Base-by-base conservation (phyloP, 2,888 invertebrate genomes). In the Cotesia congregata region DNA sequence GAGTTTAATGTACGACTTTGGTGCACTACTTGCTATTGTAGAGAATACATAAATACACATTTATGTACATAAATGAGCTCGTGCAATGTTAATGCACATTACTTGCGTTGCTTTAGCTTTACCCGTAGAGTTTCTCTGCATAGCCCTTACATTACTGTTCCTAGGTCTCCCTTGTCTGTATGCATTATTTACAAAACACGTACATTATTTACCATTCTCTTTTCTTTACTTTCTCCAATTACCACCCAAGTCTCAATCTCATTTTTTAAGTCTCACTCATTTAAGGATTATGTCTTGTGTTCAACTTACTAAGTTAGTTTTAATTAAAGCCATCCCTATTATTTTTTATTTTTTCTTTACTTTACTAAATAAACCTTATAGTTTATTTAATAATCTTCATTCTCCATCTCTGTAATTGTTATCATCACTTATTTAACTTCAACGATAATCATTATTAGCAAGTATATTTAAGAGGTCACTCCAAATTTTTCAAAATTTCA, bases 111-210 rank as follows among this genome's bases (percentile, higher is more conserved):
- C 65, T 72, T 60, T 20, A 70, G 77, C 74, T 81, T 78, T 40
- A 77, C 68, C 73, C 50, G 67, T 30, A 40, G 40, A 41, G 50
- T 67, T 67, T 71, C 60, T 61, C 60, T 61, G 20, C 62, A 67
- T 69, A 72, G n/a, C 30, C 39, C 38, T 71, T 9, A 40, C 30
- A 17, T 50, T 59, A 65, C 15, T 39, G 7, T 17, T n/a, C 61
- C 41, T 78, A 75, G 30, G 12, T 65, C 65, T 65, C 65, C 30
- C 72, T 74, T 79, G 77, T 75, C 72, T 75, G 77, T 79, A 81
- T 80, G 79, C 80, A 83, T 83, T 83, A 84, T 82, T 82, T 80
- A 80, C 76, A 74, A 75, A 68, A 50, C 12, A 79, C 79, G 79
- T 76, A 77, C 30, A 74, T 81, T 80, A 81, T 82, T 82, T 78